Conservation (phyloP, 2,888 invertebrate genomes). For the Tinea pellionella region DNA sequence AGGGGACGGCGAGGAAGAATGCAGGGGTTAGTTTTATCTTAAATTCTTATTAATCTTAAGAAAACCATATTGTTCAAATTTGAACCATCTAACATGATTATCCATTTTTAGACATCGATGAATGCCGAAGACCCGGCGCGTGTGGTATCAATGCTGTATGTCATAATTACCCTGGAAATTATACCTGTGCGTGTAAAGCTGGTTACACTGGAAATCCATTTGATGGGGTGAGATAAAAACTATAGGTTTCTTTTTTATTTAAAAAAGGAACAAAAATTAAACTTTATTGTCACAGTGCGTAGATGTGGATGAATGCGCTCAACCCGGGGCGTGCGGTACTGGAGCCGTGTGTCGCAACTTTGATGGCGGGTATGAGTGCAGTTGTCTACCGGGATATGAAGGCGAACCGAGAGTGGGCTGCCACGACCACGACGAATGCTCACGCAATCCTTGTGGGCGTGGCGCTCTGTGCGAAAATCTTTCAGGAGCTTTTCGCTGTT, state of each 20-base stretch:
- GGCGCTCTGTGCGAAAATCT: conserved; percentile 84
- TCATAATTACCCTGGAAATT: conserved; percentile 87
- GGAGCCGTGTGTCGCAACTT: conserved; percentile 85
- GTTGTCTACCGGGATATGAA: conserved; percentile 84
- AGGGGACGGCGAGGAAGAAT: conserved; percentile 90
- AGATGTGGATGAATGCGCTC: conserved; percentile 86
- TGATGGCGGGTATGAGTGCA: conserved; percentile 84
- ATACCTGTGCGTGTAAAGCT: conserved; percentile 84
- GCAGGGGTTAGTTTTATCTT: conserved; percentile 70
- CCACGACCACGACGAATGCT: conserved; percentile 80
- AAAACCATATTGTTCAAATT: not conserved
- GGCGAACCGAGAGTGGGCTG: conserved; percentile 84
- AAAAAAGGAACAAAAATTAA: not conserved
- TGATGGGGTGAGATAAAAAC: conserved; percentile 48
- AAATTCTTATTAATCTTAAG: not conserved
- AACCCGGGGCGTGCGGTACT: conserved; percentile 78
- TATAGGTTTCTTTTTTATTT: not conserved
- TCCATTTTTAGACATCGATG: conserved; percentile 80
- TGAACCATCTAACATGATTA: not conserved
- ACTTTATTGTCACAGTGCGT: conserved; percentile 68
- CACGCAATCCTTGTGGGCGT: conserved; percentile 80
- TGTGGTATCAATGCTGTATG: conserved; percentile 87
- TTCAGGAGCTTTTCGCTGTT: conserved; percentile 82
- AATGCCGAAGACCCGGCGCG: conserved; percentile 83
- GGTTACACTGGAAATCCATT: conserved; percentile 87